These are phyloP conservation scores for Casuarius casuarius DNA, from an alignment of 2,113 vertebrate species.

Conservation along the genomic window DNA sequence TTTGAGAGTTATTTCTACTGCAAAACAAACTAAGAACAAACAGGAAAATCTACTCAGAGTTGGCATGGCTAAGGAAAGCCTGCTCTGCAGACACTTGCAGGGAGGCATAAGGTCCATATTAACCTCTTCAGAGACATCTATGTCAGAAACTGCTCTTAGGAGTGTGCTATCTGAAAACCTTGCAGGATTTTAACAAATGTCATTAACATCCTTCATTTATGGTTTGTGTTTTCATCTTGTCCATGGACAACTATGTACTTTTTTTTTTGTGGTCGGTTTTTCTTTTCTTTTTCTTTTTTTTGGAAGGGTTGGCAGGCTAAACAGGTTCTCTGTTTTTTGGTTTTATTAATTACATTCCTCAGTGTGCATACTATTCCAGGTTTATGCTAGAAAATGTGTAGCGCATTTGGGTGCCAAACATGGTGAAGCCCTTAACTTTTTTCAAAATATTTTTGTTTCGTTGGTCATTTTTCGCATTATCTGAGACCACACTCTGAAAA, in stretches of 20 bases:
- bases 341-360: background rate
- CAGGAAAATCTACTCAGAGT: background rate
- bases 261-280: fast-evolving
- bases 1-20: background rate
- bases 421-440: background rate
- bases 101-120: background rate
- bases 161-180: background rate
- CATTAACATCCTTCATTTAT: background rate
- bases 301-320: too few species aligned
- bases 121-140: background rate
- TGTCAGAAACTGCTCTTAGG: background rate
- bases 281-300: background rate
- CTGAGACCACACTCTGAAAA: background rate
- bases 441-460: background rate
- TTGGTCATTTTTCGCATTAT: background rate
- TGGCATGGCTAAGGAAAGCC: background rate
- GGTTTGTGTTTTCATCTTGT: background rate
- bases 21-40: background rate
- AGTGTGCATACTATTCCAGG: fast-evolving
- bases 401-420: background rate
- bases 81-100: background rate
- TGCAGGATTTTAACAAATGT: background rate
- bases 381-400: background rate
- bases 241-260: fast-evolving
- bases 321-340: too few species aligned